Conservation (phyloP, 2,888 invertebrate species). For the Hyppa rectilinea region DNA sequence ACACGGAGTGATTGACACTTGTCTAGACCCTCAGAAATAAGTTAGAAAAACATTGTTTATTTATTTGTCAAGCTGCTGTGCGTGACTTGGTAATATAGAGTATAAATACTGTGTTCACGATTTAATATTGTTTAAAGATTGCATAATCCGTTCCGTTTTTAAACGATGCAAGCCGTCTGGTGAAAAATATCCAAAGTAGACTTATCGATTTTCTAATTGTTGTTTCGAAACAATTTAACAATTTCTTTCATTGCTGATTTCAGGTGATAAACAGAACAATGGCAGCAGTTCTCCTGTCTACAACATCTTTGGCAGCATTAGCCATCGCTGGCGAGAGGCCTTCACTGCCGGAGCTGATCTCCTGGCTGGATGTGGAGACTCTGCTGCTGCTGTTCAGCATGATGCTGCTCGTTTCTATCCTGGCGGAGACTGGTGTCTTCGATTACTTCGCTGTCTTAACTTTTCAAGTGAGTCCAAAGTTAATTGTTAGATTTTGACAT, state of each 20-base stretch:
- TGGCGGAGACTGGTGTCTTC: slow-evolving; percentile 97
- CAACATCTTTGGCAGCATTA: slow-evolving; percentile 93
- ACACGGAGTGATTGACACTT: too few species aligned
- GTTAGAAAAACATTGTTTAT: too few species aligned
- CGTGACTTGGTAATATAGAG: too few species aligned
- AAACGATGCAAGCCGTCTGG: too few species aligned
- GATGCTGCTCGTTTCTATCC: slow-evolving; percentile 96
- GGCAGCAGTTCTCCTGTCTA: slow-evolving; percentile 95
- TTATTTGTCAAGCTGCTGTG: too few species aligned
- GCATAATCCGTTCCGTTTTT: too few species aligned
- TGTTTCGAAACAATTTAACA: neutral
- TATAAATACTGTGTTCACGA: too few species aligned
- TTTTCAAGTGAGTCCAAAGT: slow-evolving; percentile 77
- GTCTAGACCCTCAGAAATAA: too few species aligned
- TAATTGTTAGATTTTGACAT: neutral
- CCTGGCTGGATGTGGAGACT: slow-evolving; percentile 96
- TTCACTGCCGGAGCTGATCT: slow-evolving; percentile 93
- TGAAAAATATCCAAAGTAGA: neutral
- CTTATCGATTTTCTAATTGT: neutral
- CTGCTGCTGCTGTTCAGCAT: slow-evolving; percentile 95
- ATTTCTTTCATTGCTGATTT: neutral
- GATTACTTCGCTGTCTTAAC: slow-evolving; percentile 95
- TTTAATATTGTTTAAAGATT: too few species aligned
- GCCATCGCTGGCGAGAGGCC: slow-evolving; percentile 94
- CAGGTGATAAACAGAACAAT: slow-evolving; percentile 96